Percentiles rank a stretch among this genome's conserved stretches.
Evolutionary conservation across 2,113 vertebrate species (phyloP).

Genomic region (Nothoprocta pentlandii): DNA sequence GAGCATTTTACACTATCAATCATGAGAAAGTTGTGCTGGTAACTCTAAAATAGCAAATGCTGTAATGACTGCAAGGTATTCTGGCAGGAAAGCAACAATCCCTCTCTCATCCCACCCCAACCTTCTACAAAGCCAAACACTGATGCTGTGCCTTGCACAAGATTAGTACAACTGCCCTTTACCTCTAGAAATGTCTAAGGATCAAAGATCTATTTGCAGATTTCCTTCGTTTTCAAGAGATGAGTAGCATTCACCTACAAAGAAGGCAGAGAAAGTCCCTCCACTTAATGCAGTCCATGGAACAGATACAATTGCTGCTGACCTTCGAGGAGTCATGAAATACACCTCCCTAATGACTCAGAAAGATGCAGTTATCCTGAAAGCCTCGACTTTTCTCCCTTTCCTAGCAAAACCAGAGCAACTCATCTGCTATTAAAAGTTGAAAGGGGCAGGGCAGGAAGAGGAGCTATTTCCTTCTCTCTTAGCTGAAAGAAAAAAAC

Average conservation of each 20-base stretch:
- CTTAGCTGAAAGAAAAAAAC: conserved; percentile 71
- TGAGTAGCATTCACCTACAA: background rate
- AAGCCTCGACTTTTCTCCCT: conserved; percentile 71
- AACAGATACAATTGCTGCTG: conserved; percentile 80
- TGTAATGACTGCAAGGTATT: background rate
- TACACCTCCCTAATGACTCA: conserved; percentile 75
- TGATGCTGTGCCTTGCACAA: background rate
- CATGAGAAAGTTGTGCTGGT: conserved; percentile 36
- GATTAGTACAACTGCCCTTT: background rate
- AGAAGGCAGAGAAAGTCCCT: background rate
- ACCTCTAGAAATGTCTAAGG: background rate
- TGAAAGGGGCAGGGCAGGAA: conserved; percentile 66
- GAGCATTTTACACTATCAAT: conserved; percentile 25
- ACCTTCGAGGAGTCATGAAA: conserved; percentile 79
- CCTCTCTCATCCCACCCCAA: background rate
- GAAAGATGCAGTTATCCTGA: conserved; percentile 70
- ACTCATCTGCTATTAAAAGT: conserved; percentile 82
- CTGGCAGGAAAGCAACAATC: background rate
- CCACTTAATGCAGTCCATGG: conserved; percentile 82
- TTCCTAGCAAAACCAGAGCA: conserved; percentile 77
- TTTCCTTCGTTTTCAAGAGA: background rate
- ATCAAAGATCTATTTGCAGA: background rate
- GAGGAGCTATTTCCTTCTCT: conserved; percentile 71
- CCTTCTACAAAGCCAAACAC: background rate
- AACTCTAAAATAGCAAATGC: conserved; percentile 16